A percentile compares a stretch with the other conserved stretches of the same genome.
These are phyloP conservation scores for Natator depressus DNA, from an alignment of 2,113 vertebrate genomes.

Conservation along the genomic window DNA sequence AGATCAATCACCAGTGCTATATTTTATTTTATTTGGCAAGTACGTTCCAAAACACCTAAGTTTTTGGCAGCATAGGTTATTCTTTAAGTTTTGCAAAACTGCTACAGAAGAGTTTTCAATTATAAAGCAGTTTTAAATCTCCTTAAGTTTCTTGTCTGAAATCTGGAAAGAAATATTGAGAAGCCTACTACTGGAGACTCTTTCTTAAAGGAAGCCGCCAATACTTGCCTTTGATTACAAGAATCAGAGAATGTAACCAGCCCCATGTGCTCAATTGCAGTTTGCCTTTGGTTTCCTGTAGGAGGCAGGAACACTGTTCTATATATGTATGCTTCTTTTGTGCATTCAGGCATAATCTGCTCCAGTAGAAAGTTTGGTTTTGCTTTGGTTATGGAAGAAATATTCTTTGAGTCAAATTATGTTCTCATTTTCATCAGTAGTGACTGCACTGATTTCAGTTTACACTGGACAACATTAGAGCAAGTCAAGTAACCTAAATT, in stretches of 20 bases:
- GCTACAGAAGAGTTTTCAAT: not conserved
- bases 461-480: not conserved
- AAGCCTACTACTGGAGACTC: conserved; percentile 8
- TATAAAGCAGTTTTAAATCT: not conserved
- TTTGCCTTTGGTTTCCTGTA: not conserved
- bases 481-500: not conserved
- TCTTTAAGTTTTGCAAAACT: not conserved
- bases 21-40: not conserved
- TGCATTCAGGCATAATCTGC: conserved; percentile 8
- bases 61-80: not conserved
- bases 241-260: not conserved
- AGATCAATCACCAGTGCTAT: not conserved
- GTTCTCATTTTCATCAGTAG: not conserved
- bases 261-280: not conserved
- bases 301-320: not conserved
- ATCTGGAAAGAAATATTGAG: not conserved
- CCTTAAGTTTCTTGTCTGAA: not conserved
- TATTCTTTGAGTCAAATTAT: not conserved
- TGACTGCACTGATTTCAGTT: not conserved
- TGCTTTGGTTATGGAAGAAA: not conserved
- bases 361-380: not conserved
- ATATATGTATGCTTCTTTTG: conserved; percentile 13
- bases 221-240: not conserved
- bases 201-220: not conserved
- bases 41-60: not conserved